phyloP scores from a whole-genome alignment of 2,888 invertebrate species.

The Amiota minor region DNA sequence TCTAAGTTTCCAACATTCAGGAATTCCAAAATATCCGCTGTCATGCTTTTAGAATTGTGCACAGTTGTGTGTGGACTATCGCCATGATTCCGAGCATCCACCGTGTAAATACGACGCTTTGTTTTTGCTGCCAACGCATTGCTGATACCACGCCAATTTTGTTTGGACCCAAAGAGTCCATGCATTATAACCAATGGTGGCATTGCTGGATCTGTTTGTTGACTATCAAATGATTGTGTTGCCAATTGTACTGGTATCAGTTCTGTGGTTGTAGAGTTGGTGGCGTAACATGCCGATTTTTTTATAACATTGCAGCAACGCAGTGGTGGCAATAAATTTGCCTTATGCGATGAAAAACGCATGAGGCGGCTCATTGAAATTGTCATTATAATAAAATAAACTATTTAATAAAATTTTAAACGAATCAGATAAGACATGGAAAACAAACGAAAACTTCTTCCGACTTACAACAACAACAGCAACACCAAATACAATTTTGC shows the following conservation, averaged over 20 bases:
- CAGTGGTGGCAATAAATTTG: too few relatives aligned
- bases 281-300: too few relatives aligned
- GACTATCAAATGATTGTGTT: constrained; percentile 79
- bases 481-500: too few relatives aligned
- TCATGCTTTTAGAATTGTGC: constrained; percentile 84
- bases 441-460: too few relatives aligned
- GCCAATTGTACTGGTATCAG: constrained; percentile 77
- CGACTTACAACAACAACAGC: too few relatives aligned
- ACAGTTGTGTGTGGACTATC: constrained; percentile 87
- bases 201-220: constrained; percentile 62
- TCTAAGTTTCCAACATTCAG: constrained; percentile 71
- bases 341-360: too few relatives aligned
- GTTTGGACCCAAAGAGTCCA: constrained; percentile 89
- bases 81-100: constrained; percentile 96
- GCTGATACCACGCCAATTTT: constrained; percentile 88
- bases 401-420: too few relatives aligned
- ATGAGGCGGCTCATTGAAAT: too few relatives aligned
- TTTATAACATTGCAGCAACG: too few relatives aligned
- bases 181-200: constrained; percentile 89
- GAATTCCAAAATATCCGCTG: constrained; percentile 81
- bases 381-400: too few relatives aligned
- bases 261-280: too few relatives aligned
- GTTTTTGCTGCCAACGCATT: constrained; percentile 78
- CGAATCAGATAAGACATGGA: too few relatives aligned
- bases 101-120: constrained; percentile 75